Base-by-base conservation (phyloP, 2,797 vertebrate species). In the Melanotaenia pygmaea region DNA sequence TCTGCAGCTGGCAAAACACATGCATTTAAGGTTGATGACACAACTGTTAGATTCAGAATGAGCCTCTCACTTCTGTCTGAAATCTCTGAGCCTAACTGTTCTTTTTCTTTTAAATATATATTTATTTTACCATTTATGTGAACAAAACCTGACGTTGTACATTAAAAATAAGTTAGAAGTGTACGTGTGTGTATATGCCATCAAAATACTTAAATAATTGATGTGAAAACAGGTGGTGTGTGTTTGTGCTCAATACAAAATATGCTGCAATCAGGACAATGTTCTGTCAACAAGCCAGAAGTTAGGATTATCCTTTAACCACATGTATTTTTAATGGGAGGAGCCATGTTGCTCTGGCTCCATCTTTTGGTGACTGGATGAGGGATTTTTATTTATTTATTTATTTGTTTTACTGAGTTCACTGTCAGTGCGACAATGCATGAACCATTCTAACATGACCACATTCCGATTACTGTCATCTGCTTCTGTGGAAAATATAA, bases 1-100 rank as follows among this genome's bases (percentile, higher is more conserved):
- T 70, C 7, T 84, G 74, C 87, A 88, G 80, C 83, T 86, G 84
- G 80, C 68, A 88, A 86, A 88, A 83, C 85, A 87, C 75, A 85
- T 70, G 66, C 61, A 79, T 47, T 43, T 61, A 64, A 80, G n/a
- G 65, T 64, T 69, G 59, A 71, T 63, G 79, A 58, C 72, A 74
- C 67, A 72, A 67, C 40, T 26, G 50, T 51, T 59, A 57, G 14
- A 56, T 34, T 28, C 37, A 34, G 30, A 28, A 34, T 30, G 30
- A 22, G 37, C 57, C 37, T 58, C 58, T 77, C 16, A 59, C 14
- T 57, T 28, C 35, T 67, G 50, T 64, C 13, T 2, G 8, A 56
- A 37, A 38, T 59, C 16, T 34, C 26, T 59, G 24, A 66, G 16
- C 24, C 43, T 30, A 2, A 20, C n/a, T 1, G 0, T 22, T 47